phyloP scores from a whole-genome alignment of 2,797 vertebrate genomes.

The Hippopotamyrus pictus region DNA sequence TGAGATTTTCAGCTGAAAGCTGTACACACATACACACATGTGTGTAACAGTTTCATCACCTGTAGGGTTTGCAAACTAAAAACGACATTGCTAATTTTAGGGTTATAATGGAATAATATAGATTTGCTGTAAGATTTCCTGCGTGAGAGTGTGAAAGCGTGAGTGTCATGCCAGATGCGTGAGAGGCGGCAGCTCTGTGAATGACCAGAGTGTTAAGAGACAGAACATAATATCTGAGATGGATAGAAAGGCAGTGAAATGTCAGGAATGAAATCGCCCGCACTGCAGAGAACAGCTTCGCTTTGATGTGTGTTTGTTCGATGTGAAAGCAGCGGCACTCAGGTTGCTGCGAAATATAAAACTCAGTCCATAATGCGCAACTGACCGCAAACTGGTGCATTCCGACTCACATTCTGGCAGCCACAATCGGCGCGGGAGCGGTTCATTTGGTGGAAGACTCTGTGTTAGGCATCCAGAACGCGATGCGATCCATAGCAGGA shows the following conservation, averaged over 20 bases:
- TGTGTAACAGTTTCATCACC: not conserved
- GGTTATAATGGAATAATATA: not conserved
- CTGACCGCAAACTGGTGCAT: not conserved
- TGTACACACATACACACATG: not conserved
- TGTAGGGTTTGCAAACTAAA: not conserved
- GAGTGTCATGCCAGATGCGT: not conserved
- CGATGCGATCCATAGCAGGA: not conserved
- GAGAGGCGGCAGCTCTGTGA: not conserved
- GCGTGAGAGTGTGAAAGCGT: not conserved
- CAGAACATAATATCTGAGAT: conserved; percentile 33
- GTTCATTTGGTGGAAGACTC: not conserved
- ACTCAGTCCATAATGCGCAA: not conserved
- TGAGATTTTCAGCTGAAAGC: not conserved
- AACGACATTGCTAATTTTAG: not conserved
- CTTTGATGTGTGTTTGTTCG: conserved; percentile 19
- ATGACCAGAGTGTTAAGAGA: not conserved
- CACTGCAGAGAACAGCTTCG: conserved; percentile 37
- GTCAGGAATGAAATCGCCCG: conserved; percentile 47
- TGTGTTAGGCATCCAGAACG: not conserved
- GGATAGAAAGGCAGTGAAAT: conserved; percentile 33
- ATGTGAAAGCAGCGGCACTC: not conserved
- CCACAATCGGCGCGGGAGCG: too few relatives aligned
- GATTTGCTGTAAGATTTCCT: not conserved
- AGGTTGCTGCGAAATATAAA: not conserved
- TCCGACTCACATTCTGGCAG: not conserved